Base-by-base conservation (phyloP, 2,113 vertebrate species). In the Morone chrysops region DNA sequence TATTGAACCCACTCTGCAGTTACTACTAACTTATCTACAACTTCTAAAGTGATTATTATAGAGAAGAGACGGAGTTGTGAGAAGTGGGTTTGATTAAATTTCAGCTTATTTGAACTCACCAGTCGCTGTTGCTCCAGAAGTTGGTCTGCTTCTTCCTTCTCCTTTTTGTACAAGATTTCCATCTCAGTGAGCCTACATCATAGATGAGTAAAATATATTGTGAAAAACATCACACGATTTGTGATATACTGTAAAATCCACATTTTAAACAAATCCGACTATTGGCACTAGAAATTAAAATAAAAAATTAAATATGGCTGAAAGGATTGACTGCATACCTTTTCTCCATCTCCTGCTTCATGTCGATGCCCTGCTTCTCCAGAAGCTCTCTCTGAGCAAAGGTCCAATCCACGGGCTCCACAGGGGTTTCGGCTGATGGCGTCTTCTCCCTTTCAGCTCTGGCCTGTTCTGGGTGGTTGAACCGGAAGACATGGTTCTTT, bases 301-400 rank as follows among this genome's bases (percentile, higher is more conserved):
- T 13, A 59, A 25, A 0, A 0, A 45, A 45, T 47, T 41, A 43
- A 48, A 48, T 36, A 36, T 2, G 38, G 4, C 25, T 0, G 9
- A 47, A 0, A 20, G 5, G 31, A 51, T 22, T 14, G 14, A 17
- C 6, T 38, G 16, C 2, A 5, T 72, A 99, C 98, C 98, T 96
- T 94, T 99, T 99, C 90, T 99, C 98, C 98, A 99, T 99, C 92
- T 99, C 98, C 82, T 99, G 98, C 73, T 99, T 99, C 98, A 99
- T 99, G 94, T 99, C 98, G 38, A 99, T 99, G 67, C 98, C 98
- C 80, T 99, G 98, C 80, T 99, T 99, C 92, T 99, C 98, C 80
- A 99, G 93, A 67, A 99, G 96, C 87, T 99, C 98, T 53, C 98
- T 95, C 95, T 99, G 98, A 70, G 98, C 98, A 93, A 99, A 99